Evolutionary conservation across 2,888 invertebrate genomes (phyloP).

Genomic region (Ichneumon xanthorius): DNA sequence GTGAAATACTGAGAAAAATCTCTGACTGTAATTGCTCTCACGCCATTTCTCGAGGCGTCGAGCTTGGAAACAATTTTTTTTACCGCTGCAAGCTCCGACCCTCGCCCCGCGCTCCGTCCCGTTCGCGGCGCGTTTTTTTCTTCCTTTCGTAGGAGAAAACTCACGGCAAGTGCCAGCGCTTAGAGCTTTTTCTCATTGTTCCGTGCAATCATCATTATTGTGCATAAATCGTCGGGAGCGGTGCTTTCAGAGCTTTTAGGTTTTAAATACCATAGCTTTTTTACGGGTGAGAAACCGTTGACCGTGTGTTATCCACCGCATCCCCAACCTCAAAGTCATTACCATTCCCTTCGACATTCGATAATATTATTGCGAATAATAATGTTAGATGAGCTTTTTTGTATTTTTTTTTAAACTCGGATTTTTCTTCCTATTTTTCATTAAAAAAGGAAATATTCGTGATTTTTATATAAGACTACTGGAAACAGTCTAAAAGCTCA

Average conservation of each 20-base stretch:
- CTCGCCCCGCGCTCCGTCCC: background rate
- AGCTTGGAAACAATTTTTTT: slow-evolving; percentile 39
- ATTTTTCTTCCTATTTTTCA: too few species aligned
- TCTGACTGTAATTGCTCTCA: slow-evolving; percentile 53
- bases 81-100: slow-evolving; percentile 14
- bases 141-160: background rate
- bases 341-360: background rate
- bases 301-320: background rate
- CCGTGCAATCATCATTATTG: slow-evolving; percentile 40
- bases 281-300: background rate
- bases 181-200: slow-evolving; percentile 20
- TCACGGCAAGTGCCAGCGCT: slow-evolving; percentile 4
- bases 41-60: slow-evolving; percentile 43
- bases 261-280: slow-evolving; percentile 3
- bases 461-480: too few species aligned
- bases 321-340: background rate
- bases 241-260: background rate
- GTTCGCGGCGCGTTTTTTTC: background rate
- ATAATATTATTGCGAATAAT: background rate
- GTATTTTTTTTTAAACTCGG: too few species aligned
- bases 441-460: too few species aligned
- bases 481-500: too few species aligned
- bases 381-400: background rate
- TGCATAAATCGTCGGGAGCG: slow-evolving; percentile 30
- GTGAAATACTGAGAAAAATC: slow-evolving; percentile 50